phyloP scores from a whole-genome alignment of 2,113 vertebrate genomes.

The Stigmatopora nigra region DNA sequence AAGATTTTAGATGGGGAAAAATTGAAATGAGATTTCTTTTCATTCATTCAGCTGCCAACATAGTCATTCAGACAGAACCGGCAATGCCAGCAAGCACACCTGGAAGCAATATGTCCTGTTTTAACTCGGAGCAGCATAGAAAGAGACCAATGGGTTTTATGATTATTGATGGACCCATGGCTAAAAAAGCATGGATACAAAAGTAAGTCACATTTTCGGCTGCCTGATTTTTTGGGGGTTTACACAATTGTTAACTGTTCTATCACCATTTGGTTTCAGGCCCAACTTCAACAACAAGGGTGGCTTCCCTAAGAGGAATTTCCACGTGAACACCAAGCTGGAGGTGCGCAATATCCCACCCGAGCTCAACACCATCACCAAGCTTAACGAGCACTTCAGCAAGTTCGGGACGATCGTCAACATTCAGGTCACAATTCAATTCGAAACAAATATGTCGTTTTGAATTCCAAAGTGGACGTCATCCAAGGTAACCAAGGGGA shows the following conservation, averaged over 20 bases:
- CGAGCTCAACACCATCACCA: slow-evolving; percentile 93
- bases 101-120: slow-evolving; percentile 74
- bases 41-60: slow-evolving; percentile 81
- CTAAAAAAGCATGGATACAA: slow-evolving; percentile 90
- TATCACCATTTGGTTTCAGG: slow-evolving; percentile 55
- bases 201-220: slow-evolving; percentile 74
- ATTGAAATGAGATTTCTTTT: background rate
- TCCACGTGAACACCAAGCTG: slow-evolving; percentile 90
- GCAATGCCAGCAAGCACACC: slow-evolving; percentile 68
- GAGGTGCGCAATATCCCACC: slow-evolving; percentile 93
- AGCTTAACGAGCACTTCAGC: slow-evolving; percentile 96
- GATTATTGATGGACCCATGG: slow-evolving; percentile 70
- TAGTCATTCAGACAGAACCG: slow-evolving; percentile 90
- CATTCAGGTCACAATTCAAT: slow-evolving; percentile 81
- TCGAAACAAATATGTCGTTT: background rate
- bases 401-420: slow-evolving; percentile 98
- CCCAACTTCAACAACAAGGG: slow-evolving; percentile 84
- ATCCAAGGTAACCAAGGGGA: background rate
- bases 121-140: slow-evolving; percentile 83
- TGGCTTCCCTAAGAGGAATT: slow-evolving; percentile 82
- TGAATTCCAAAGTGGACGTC: background rate
- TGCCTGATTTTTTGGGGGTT: background rate
- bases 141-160: slow-evolving; percentile 74
- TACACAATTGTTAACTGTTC: background rate
- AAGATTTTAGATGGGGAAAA: background rate